Evolutionary conservation across 1,140 invertebrate species (phyloP), one percentile per base, ranked within the genome.

Genomic region (Macrosteles quadrilineatus): DNA sequence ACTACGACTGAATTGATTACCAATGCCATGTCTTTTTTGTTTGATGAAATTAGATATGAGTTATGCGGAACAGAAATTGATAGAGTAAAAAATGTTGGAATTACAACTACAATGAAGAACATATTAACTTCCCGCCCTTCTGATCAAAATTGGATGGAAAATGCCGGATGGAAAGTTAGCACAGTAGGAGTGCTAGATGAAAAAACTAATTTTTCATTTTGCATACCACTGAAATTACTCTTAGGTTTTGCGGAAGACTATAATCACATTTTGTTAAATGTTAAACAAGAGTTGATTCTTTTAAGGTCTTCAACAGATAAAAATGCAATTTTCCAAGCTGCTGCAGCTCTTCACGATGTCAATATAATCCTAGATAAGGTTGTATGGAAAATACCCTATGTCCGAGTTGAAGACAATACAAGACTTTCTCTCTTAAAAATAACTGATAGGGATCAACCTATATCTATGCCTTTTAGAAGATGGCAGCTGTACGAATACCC

Each of bases 231-330:
- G 19, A 78, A 73, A 53, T 70, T 78, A 45, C 45, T 82, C 0
- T 70, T 82, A 1, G 80, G 81, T 17, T 82, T 83, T 75, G 78
- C 78, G 55, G 80, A 84, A 75, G 81, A 83, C 75, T 84, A 81
- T 76, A 73, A 75, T 64, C 79, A 79, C 76, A 78, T 84, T 50
- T 72, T 83, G 21, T 57, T 81, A 6, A 82, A 83, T 72, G 75
- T 73, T 9, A 80, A 81, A 75, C 81, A 82, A 74, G 80, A 83
- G 74, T 66, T 83, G 19, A 77, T 83, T 75, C 71, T 83, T 27
- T 77, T 78, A 27, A 73, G 79, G 70, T 53, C 76, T 11, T 78
- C 74, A 36, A 75, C 67, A 4, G 76, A 81, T 75, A 31, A 70
- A 1, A 76, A 77, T 47, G 74, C 67, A 32, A 0, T 36, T 27